Percentiles rank a stretch among this genome's conserved stretches.
phyloP scores from a whole-genome alignment of 2,797 vertebrate species.

The Linurgus olivaceus region DNA sequence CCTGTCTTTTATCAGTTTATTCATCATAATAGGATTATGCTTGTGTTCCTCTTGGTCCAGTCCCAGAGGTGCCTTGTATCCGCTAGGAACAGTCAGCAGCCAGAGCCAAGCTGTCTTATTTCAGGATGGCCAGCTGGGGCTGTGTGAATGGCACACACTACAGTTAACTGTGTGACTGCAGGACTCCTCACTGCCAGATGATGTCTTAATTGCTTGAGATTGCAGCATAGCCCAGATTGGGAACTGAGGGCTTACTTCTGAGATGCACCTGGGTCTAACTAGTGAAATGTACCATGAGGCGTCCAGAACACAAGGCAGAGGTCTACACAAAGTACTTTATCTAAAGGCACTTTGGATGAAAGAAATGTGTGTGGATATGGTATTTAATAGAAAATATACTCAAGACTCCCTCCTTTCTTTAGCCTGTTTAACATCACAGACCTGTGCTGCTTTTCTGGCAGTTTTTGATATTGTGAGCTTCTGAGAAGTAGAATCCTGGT shows the following conservation, averaged over 20 bases:
- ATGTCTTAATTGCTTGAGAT: background rate
- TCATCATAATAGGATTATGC: background rate
- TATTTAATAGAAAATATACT: background rate
- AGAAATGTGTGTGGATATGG: background rate
- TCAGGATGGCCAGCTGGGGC: background rate
- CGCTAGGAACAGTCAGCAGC: background rate
- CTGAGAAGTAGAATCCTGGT: background rate
- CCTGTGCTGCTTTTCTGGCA: background rate
- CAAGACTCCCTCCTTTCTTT: background rate
- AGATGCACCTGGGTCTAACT: fast-evolving
- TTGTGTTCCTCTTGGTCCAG: background rate
- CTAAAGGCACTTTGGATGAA: background rate
- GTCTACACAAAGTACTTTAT: background rate
- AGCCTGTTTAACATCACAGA: background rate
- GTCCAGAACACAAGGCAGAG: fast-evolving
- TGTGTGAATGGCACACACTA: fast-evolving
- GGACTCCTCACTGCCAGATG: fast-evolving
- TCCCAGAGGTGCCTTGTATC: background rate
- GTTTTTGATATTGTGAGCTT: background rate
- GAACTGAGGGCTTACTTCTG: background rate
- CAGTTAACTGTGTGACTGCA: background rate
- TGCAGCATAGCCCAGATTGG: fast-evolving
- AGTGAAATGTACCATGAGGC: background rate
- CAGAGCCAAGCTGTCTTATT: background rate
- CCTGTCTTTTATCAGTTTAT: background rate